These are phyloP conservation scores for Recurvirostra avosetta DNA, from an alignment of 2,113 vertebrate genomes.

Conservation along the genomic window DNA sequence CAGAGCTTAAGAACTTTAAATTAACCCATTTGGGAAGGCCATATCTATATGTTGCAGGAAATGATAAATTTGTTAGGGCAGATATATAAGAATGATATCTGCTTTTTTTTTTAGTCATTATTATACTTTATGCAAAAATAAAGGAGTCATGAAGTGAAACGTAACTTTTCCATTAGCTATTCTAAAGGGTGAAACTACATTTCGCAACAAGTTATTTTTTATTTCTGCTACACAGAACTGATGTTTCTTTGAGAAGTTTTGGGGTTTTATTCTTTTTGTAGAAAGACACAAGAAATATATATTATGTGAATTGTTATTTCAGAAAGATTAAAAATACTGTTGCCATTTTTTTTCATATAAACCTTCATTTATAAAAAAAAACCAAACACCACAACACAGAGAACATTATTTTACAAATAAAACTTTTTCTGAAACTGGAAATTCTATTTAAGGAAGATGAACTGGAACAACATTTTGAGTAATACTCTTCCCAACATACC, in stretches of 20 bases:
- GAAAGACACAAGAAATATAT: not conserved
- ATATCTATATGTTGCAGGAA: accelerated
- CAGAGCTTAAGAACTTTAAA: not conserved
- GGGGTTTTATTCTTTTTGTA: not conserved
- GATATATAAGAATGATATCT: not conserved
- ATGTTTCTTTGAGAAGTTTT: not conserved
- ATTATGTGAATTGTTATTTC: not conserved
- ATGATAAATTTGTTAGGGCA: not conserved
- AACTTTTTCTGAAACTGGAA: not conserved
- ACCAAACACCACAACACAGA: not conserved
- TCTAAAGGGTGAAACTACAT: not conserved
- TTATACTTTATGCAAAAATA: not conserved
- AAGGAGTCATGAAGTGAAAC: not conserved
- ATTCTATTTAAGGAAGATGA: not conserved
- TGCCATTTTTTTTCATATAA: not conserved
- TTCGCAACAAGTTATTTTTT: not conserved
- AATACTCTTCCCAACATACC: not conserved
- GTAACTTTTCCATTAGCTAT: not conserved
- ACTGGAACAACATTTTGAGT: not conserved
- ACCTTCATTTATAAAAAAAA: not conserved
- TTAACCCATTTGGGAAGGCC: not conserved
- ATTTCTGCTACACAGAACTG: not conserved
- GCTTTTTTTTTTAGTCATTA: not conserved
- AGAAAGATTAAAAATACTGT: not conserved
- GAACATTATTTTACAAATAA: not conserved